phyloP scores from a whole-genome alignment of 1,140 invertebrate species.

The Heliconius congener region DNA sequence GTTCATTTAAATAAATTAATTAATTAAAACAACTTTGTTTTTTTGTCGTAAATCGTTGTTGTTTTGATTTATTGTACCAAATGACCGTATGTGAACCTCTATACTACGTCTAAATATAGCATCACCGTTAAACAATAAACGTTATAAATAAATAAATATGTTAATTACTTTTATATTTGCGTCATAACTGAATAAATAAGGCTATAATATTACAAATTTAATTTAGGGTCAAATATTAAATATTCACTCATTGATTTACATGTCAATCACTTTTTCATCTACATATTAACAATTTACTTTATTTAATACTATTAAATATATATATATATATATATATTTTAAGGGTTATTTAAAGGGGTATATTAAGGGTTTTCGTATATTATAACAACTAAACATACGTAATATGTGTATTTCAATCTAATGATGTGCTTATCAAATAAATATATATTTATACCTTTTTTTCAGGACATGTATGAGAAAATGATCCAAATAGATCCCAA shows the following conservation, averaged over 20 bases:
- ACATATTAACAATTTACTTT: neutral
- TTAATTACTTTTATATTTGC: neutral
- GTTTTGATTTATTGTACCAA: constrained; percentile 1
- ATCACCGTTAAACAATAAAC: constrained; percentile 1
- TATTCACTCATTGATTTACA: neutral
- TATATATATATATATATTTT: too few species aligned
- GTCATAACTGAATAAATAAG: neutral
- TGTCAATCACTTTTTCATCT: neutral
- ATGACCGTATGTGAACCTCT: neutral
- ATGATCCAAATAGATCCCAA: constrained; percentile 97
- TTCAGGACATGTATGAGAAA: constrained; percentile 97
- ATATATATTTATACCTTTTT: neutral
- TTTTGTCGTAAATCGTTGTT: neutral
- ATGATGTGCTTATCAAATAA: too few species aligned
- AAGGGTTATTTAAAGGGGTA: too few species aligned
- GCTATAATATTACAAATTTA: neutral
- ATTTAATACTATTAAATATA: neutral
- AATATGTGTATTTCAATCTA: too few species aligned
- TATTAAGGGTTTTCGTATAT: too few species aligned
- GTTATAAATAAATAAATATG: neutral
- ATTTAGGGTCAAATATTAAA: constrained; percentile 16
- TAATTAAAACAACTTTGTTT: neutral
- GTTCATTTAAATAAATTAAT: neutral
- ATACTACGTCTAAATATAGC: neutral
- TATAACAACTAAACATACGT: too few species aligned